Base-by-base conservation (phyloP, 2,113 vertebrate species). In the Bufo gargarizans region DNA sequence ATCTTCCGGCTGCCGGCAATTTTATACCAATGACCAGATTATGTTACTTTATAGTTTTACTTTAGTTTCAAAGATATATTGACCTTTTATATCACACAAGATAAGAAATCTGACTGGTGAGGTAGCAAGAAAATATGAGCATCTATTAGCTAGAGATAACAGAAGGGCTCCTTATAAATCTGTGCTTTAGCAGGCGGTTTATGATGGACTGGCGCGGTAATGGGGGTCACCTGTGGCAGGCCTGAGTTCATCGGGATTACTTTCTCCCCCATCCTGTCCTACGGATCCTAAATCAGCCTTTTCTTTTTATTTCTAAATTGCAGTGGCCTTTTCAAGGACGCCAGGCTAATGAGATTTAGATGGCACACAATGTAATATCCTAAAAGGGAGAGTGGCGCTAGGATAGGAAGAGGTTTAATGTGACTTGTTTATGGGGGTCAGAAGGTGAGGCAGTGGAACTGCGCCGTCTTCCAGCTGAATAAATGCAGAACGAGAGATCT, bases 381-480 rank as follows among this genome's bases (percentile, higher is more conserved):
- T 86, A 86, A 86, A 86, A 86, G 84, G 72, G 17, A 86, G 56
- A 77, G 53, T 45, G 84, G 84, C 63, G 71, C 56, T 22, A 14
- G 20, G 43, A 85, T 85, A 85, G 74, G 84, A 86, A 63, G 72
- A 61, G 53, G 72, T 63, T 86, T 76, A 77, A 77, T 86, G 84
- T 58, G 69, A 76, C 84, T 74, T 85, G 84, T 86, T 86, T 86
- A 86, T 86, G 72, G 72, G 72, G 84, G 71, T 86, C 72, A 77
- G 55, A 61, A 47, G 84, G 71, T 22, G 45, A 86, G 63, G 71
- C 72, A 22, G 72, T 63, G 84, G 19, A 86, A 49, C 19, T 3
- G 72, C 20, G 17, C n/a, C 11, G 55, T 86, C 72, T 77, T 86
- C 22, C 71, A 83, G 81, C 43, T 20, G 17, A 83, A 50, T 65